phyloP scores from a whole-genome alignment of 2,888 invertebrate genomes.

The Andricus curvator region DNA sequence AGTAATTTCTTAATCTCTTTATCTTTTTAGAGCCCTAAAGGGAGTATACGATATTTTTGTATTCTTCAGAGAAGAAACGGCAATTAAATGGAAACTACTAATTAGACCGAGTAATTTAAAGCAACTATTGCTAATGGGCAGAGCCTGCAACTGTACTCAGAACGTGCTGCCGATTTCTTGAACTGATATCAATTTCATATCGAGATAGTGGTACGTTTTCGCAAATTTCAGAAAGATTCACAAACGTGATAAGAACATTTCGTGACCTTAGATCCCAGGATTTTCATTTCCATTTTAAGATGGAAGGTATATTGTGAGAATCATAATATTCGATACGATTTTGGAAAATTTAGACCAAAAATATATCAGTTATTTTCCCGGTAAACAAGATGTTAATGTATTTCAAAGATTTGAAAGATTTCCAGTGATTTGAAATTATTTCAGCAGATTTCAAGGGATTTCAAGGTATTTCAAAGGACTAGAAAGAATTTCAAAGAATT shows the following conservation, averaged over 20 bases:
- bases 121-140: slow-evolving; percentile 64
- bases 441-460: too few relatives aligned
- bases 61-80: background rate
- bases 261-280: background rate
- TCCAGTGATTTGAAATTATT: too few relatives aligned
- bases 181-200: slow-evolving; percentile 66
- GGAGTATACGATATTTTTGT: background rate
- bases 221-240: slow-evolving; percentile 49
- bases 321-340: too few relatives aligned
- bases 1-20: slow-evolving; percentile 51
- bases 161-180: slow-evolving; percentile 66
- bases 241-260: slow-evolving; percentile 43
- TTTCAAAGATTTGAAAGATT: too few relatives aligned
- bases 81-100: slow-evolving; percentile 62
- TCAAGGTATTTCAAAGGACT: too few relatives aligned
- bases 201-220: slow-evolving; percentile 42
- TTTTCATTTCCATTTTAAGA: background rate
- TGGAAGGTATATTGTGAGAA: background rate
- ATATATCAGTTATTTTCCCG: too few relatives aligned
- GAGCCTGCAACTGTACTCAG: slow-evolving; percentile 61
- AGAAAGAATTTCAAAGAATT: too few relatives aligned
- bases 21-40: slow-evolving; percentile 52
- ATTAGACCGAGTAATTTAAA: slow-evolving; percentile 68
- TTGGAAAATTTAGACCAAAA: too few relatives aligned
- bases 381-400: too few relatives aligned